Evolutionary conservation across 2,113 vertebrate species (phyloP), one percentile per base, ranked within the genome.

Genomic region (Xenopus laevis): DNA sequence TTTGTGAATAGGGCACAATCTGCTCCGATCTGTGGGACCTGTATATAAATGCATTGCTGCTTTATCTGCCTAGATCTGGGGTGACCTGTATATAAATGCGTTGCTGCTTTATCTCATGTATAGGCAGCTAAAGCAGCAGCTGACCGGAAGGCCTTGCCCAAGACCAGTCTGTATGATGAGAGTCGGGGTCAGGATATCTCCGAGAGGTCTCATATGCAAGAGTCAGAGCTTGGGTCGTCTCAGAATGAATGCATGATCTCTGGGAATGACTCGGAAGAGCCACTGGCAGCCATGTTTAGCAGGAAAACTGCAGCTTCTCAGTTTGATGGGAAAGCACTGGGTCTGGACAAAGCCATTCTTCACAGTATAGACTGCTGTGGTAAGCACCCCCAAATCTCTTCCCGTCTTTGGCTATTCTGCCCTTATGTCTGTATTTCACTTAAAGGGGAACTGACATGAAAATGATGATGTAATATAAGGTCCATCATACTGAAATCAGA

Each of bases 281-380:
- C 88, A 9, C 78, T 94, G 16, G 90, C 92, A 0, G 87, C 91
- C n/a, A 89, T 96, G 81, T 87, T 95, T 84, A 95, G 93, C 81
- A 90, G 95, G 78, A 98, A 96, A 84, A 94, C 92, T 0, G 94
- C 95, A n/a, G 72, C 96, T 79, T 93, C 93, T 6, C 94, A 98
- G 80, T 98, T 99, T 85, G 97, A 99, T 85, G 95, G 97, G 78
- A 98, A 98, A 89, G 96, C 96, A 2, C 83, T 99, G 64, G 97
- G 96, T 27, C 86, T 99, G 80, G 97, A 99, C 82, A 99, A 99
- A 85, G 97, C 96, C 71, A 93, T 99, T 80, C 91, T 99, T 77
- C 95, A 99, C 18, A 99, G 97, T 82, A 98, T 99, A 16, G 96
- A 99, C 88, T 98, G 94, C 84, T 99, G 96, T 23, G 93, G 97